Base-by-base conservation (phyloP, 2,113 vertebrate genomes). In the Saiga tatarica region DNA sequence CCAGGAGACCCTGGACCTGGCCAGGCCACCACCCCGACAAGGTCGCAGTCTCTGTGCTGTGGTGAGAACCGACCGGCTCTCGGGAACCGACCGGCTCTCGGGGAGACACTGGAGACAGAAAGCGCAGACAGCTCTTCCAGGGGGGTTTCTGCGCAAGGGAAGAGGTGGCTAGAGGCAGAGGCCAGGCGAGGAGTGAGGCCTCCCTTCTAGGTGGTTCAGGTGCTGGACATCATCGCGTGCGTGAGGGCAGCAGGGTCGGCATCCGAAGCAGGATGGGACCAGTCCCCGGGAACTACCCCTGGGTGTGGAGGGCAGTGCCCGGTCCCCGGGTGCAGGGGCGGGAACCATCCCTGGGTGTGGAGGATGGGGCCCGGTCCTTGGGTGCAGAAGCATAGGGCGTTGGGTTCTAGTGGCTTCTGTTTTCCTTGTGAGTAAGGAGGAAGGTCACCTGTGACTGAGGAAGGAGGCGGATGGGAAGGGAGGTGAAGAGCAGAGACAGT, bases 251-350 rank as follows among this genome's bases (percentile, higher is more conserved):
- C 23, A 14, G 71, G 23, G 36, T 42, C 1, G 2, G 71, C 11
- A 2, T 42, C 36, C 2, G 1, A 36, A 71, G 67, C 67, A 71
- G 67, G 67, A 71, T 23, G 19, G n/a, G 5, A 36, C 67, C 4
- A 2, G 6, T 19, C 62, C 33, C 64, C 19, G 62, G 28, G 59
- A 30, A 3, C 26, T 14, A 19, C 11, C 9, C 64, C 64, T 36
- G 33, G n/a, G 64, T 19, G 33, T 36, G 64, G 64, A 67, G 23
- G n/a, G 8, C 0, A n/a, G n/a, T n/a, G 57, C 11, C 53, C 2
- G 5, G 36, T 7, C 12, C 3, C 12, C 16, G 25, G 28, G 25
- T 17, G 3, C 57, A 0, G 7, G n/a, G 30, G 30, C 25, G 0
- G 57, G 57, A 60, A 6, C 26, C 13, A n/a, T 21, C 8, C 64